These are phyloP conservation scores for Darevskia nairensis DNA, from an alignment of 2,797 vertebrate species.

Conservation along the genomic window DNA sequence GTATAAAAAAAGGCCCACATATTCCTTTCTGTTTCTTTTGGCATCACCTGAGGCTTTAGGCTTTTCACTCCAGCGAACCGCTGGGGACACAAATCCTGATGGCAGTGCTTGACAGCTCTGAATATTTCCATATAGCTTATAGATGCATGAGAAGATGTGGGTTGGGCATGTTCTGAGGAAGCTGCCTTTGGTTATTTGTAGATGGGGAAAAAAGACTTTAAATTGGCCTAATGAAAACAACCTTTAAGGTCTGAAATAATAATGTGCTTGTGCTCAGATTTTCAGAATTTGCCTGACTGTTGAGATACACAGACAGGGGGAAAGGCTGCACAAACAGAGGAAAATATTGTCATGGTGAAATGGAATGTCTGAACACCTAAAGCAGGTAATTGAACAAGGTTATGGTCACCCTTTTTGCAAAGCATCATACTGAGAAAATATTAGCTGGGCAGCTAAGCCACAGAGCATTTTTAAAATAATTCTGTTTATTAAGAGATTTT, in stretches of 20 bases:
- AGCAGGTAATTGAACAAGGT: conserved; percentile 8
- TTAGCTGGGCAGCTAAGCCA: conserved; percentile 40
- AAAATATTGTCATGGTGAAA: conserved; percentile 25
- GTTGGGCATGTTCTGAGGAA: neutral
- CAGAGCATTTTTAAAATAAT: conserved; percentile 10
- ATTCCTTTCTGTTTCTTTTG: neutral
- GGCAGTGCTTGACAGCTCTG: neutral
- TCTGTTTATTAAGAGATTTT: neutral
- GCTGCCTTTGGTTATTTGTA: neutral
- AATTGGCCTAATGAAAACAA: conserved; percentile 12
- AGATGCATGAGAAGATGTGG: neutral
- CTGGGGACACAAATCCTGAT: neutral
- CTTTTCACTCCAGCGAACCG: too few relatives aligned
- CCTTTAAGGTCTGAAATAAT: neutral
- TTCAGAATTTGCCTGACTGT: neutral
- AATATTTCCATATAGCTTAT: neutral
- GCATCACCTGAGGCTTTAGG: neutral
- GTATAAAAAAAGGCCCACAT: neutral
- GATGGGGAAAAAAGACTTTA: neutral
- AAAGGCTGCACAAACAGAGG: neutral
- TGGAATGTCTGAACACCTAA: conserved; percentile 10
- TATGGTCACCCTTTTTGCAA: conserved; percentile 20
- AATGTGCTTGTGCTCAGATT: conserved; percentile 3
- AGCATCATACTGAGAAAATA: conserved; percentile 44
- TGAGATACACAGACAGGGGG: neutral